Conservation (phyloP, 2,888 invertebrate species). For the Cyaniris semiargus region DNA sequence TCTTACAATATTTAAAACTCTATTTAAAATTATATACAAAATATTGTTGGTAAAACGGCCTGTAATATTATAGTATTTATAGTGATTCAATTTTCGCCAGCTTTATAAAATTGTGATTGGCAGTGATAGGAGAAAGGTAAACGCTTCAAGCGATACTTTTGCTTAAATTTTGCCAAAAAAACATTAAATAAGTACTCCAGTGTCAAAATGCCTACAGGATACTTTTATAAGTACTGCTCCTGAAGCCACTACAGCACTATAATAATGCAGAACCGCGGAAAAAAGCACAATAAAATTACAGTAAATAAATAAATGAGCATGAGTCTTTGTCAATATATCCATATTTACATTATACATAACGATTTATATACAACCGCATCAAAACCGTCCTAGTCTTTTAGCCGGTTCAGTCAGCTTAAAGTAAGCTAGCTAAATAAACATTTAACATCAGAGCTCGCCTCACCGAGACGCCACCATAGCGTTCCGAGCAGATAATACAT, state of each 20-base stretch:
- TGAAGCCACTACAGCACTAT: background rate
- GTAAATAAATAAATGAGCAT: slow-evolving; percentile 29
- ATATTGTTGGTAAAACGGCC: slow-evolving; percentile 1
- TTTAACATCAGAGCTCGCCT: slow-evolving; percentile 11
- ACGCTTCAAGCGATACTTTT: background rate
- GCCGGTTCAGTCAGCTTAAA: slow-evolving; percentile 25
- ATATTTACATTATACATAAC: slow-evolving; percentile 30
- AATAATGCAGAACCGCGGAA: slow-evolving; percentile 14
- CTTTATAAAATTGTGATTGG: background rate
- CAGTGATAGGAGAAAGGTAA: slow-evolving; percentile 5
- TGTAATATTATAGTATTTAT: slow-evolving; percentile 6
- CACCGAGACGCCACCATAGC: background rate
- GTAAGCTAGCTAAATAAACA: slow-evolving; percentile 24
- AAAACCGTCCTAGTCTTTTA: slow-evolving; percentile 29
- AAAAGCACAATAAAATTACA: slow-evolving; percentile 27
- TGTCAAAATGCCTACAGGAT: background rate
- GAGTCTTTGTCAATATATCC: slow-evolving; percentile 29
- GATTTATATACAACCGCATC: slow-evolving; percentile 29
- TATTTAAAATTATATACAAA: slow-evolving; percentile 31
- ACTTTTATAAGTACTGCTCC: slow-evolving; percentile 7
- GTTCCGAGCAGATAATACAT: background rate
- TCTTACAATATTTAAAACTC: slow-evolving; percentile 1
- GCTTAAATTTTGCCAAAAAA: background rate
- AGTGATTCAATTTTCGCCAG: background rate
- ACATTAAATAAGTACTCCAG: background rate